phyloP scores from a whole-genome alignment of 2,888 invertebrate genomes.

The Tyria jacobaeae region DNA sequence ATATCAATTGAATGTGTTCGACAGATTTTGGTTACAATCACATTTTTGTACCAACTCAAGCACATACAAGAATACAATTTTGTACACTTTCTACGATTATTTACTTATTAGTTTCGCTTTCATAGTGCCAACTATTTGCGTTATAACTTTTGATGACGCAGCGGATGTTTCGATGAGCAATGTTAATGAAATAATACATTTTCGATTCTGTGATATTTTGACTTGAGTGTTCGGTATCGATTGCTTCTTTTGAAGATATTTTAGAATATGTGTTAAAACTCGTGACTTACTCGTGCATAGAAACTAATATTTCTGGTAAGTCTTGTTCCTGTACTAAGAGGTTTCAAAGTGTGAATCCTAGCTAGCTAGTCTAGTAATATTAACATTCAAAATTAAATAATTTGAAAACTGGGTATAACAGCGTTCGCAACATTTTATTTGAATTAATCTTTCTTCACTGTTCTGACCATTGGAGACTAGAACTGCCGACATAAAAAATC shows the following conservation, averaged over 20 bases:
- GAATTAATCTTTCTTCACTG: no score
- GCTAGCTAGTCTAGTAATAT: no score
- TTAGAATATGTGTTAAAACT: conserved; percentile 15
- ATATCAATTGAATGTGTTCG: conserved; percentile 24
- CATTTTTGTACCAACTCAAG: conserved; percentile 48
- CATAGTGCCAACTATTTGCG: conserved; percentile 66
- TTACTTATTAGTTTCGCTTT: conserved; percentile 79
- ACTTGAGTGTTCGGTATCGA: conserved; percentile 2
- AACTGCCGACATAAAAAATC: no score
- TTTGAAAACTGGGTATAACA: no score
- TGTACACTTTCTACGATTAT: conserved; percentile 78
- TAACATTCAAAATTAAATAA: no score
- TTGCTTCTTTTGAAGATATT: conserved; percentile 8
- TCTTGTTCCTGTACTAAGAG: no score
- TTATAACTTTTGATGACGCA: conserved; percentile 65
- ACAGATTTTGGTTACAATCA: conserved; percentile 35
- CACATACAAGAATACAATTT: conserved; percentile 71
- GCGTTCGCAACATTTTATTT: no score
- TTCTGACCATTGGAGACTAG: no score
- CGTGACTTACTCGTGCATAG: conserved; percentile 14
- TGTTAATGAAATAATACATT: conserved; percentile 43
- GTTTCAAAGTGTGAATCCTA: no score
- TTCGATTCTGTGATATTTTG: conserved; percentile 26
- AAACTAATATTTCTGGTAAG: no score
- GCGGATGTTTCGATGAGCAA: conserved; percentile 41